phyloP scores from a whole-genome alignment of 2,113 vertebrate genomes.

The Chaenogobius annularis region DNA sequence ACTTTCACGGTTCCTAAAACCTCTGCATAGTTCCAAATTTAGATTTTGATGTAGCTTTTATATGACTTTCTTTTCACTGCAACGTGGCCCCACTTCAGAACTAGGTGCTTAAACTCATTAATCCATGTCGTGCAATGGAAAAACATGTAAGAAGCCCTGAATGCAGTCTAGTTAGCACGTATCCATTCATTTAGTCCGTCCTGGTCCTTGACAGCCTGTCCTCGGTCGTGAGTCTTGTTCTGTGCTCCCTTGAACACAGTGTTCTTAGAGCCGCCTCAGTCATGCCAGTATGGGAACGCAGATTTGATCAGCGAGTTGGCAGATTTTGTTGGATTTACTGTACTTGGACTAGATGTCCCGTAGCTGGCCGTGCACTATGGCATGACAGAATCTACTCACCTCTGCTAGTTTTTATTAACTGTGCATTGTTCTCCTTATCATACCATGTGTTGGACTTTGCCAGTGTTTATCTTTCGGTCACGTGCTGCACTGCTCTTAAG shows the following conservation, averaged over 20 bases:
- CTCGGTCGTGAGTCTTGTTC: constrained; percentile 33
- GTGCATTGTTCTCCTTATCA: constrained; percentile 10
- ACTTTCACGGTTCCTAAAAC: not conserved
- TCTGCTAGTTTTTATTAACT: constrained; percentile 40
- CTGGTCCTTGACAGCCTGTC: constrained; percentile 34
- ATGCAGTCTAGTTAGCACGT: constrained; percentile 17
- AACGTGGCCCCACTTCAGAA: not conserved
- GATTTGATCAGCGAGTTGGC: constrained; percentile 49
- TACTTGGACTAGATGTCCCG: constrained; percentile 65
- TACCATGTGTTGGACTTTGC: too few relatives aligned
- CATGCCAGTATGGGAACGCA: constrained; percentile 54
- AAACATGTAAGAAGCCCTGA: constrained; percentile 36
- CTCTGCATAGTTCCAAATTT: not conserved
- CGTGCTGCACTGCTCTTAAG: constrained; percentile 1
- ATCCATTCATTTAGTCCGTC: constrained; percentile 28
- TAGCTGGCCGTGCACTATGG: constrained; percentile 37
- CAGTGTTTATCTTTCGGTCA: not conserved
- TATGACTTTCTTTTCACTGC: not conserved
- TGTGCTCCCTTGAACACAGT: constrained; percentile 44
- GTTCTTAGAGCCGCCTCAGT: constrained; percentile 41
- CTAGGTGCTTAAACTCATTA: constrained; percentile 5
- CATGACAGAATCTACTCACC: constrained; percentile 36
- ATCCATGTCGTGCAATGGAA: constrained; percentile 36
- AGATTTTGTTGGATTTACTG: constrained; percentile 68
- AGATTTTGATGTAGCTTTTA: not conserved